phyloP scores from a whole-genome alignment of 2,113 vertebrate species.

The Hydrochoerus hydrochaeris region DNA sequence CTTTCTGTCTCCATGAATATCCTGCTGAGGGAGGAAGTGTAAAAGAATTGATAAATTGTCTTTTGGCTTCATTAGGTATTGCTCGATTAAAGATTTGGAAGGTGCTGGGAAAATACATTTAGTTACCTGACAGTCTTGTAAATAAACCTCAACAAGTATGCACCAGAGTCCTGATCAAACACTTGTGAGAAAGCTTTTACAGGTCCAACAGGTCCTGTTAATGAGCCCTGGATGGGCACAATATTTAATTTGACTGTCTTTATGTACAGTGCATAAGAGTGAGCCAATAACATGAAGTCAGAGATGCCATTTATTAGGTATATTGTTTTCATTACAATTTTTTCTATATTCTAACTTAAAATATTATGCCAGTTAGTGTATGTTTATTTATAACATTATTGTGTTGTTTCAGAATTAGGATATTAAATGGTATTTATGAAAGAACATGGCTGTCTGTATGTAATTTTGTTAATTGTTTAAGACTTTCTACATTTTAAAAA shows the following conservation, averaged over 20 bases:
- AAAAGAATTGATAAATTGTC: conserved; percentile 60
- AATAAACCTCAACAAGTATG: conserved; percentile 70
- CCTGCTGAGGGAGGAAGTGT: not conserved
- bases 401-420: conserved; percentile 51
- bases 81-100: conserved; percentile 73
- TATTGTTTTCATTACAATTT: conserved; percentile 71
- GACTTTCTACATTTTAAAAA: conserved; percentile 60
- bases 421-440: conserved; percentile 71
- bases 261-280: conserved; percentile 16
- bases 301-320: conserved; percentile 55
- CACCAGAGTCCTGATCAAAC: conserved; percentile 46
- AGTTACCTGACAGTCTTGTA: conserved; percentile 71
- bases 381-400: conserved; percentile 17
- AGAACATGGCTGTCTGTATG: not conserved
- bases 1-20: conserved; percentile 57
- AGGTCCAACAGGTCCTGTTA: not conserved
- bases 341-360: conserved; percentile 72
- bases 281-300: conserved; percentile 25
- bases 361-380: conserved; percentile 67
- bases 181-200: conserved; percentile 35
- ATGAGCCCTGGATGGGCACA: conserved; percentile 37
- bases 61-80: conserved; percentile 62
- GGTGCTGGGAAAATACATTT: conserved; percentile 65
- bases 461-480: conserved; percentile 81
- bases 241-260: conserved; percentile 57